Conservation (phyloP, 2,888 invertebrate species). For the Caenorhabditis sp. region DNA sequence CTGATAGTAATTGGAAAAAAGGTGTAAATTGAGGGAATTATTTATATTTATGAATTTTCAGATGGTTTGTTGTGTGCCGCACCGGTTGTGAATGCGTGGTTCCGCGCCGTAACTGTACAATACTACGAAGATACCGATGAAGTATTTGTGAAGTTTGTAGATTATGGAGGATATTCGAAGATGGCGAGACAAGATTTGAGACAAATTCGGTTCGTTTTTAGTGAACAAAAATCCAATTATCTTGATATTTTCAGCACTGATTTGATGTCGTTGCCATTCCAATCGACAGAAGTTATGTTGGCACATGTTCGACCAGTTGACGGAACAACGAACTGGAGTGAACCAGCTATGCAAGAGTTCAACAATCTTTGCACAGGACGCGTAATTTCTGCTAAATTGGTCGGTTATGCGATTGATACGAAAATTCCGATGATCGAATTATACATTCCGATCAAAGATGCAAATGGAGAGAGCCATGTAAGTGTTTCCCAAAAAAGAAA, state of each 20-base stretch:
- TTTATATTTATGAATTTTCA: conserved; percentile 71
- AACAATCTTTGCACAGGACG: conserved; percentile 52
- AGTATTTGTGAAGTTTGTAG: conserved; percentile 87
- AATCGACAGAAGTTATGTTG: conserved; percentile 92
- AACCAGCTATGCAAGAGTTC: conserved; percentile 61
- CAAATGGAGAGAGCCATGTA: conserved; percentile 20
- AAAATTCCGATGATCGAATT: conserved; percentile 67
- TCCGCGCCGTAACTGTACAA: conserved; percentile 83
- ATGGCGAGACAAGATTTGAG: conserved; percentile 82
- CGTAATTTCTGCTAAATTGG: conserved; percentile 62
- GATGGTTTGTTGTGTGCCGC: conserved; percentile 89
- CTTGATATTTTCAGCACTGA: conserved; percentile 78
- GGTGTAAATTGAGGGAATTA: not conserved
- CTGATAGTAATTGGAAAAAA: not conserved
- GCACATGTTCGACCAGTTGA: conserved; percentile 85
- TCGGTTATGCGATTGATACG: conserved; percentile 63
- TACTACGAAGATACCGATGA: conserved; percentile 76
- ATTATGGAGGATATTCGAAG: conserved; percentile 90
- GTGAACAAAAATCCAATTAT: not conserved
- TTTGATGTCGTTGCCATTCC: conserved; percentile 93
- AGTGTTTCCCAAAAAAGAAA: too few relatives aligned
- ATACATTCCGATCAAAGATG: conserved; percentile 39
- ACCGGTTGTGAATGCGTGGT: conserved; percentile 86
- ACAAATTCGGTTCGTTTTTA: conserved; percentile 78
- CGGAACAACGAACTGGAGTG: conserved; percentile 71